Evolutionary conservation across 2,888 invertebrate genomes (phyloP), one percentile per base, ranked within the genome.

Genomic region (Glyphotaelius pellucidus): DNA sequence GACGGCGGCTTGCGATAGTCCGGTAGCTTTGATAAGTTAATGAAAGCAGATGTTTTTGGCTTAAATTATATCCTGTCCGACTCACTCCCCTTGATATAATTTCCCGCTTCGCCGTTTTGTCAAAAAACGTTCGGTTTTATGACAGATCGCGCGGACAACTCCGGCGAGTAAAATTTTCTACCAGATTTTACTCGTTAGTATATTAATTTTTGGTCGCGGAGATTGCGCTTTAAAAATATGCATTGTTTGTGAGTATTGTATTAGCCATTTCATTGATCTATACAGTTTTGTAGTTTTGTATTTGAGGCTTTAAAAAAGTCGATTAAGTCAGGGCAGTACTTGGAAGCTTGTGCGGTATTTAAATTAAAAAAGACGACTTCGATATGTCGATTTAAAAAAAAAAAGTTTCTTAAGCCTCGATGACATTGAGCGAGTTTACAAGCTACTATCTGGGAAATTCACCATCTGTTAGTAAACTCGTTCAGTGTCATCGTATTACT

Each of bases 11-110:
- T 14, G 86, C 86, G 86, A 86, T 86, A 86, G 42, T n/a, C 42
- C 38, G 30, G 86, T 86, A 47, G 67, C 88, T 88, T 88, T 88
- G 88, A 88, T 88, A 67, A 32, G 79, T 88, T 88, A 88, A 88
- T 88, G 88, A 88, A 88, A 88, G 88, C 88, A 88, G 88, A 88
- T 88, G 88, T 88, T 88, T 87, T 88, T 88, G 88, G 88, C 87
- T 88, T 88, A 35, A 88, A 88, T 86, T 86, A 86, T 67, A 67
- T 88, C 88, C 88, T 52, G 88, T 31, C 30, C 88, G 32, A 19
- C 88, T 67, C 31, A n/a, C 86, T 42, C 88, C 52, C 52, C 67
- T 88, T 86, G 47, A 86, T 86, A 86, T 86, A 86, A 86, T 86
- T 42, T 86, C 86, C 47, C n/a, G 86, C 30, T 42, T n/a, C 86